phyloP scores from a whole-genome alignment of 2,888 invertebrate genomes.

The Laothoe populi region DNA sequence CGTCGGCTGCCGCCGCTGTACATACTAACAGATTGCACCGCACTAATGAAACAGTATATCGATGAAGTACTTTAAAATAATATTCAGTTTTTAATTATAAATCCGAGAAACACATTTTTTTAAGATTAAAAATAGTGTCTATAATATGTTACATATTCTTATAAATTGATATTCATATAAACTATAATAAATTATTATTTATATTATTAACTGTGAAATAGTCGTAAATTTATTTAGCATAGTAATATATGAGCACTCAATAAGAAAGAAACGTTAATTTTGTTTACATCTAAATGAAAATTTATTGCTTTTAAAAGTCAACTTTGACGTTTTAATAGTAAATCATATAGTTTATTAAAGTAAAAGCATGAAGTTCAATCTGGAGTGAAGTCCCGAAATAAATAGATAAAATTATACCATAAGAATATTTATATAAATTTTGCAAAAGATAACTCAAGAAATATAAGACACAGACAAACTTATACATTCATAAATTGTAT shows the following conservation, averaged over 20 bases:
- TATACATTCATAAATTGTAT: neutral
- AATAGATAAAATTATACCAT: neutral
- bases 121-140: too few species aligned
- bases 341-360: neutral
- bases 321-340: neutral
- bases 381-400: neutral
- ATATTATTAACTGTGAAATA: neutral
- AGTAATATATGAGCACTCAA: neutral
- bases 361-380: slow-evolving; percentile 2
- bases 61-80: too few species aligned
- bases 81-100: too few species aligned
- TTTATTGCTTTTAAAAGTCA: neutral
- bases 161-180: too few species aligned
- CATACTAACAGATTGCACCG: too few species aligned
- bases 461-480: slow-evolving; percentile 12
- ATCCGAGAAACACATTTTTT: too few species aligned
- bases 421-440: neutral
- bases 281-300: slow-evolving; percentile 2
- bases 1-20: too few species aligned
- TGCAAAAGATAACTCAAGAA: neutral
- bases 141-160: too few species aligned
- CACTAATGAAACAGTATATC: too few species aligned
- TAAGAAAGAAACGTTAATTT: neutral
- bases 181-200: too few species aligned
- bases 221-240: slow-evolving; percentile 1